Conservation (phyloP, 2,888 invertebrate species). For the Toxonevra muliebris region DNA sequence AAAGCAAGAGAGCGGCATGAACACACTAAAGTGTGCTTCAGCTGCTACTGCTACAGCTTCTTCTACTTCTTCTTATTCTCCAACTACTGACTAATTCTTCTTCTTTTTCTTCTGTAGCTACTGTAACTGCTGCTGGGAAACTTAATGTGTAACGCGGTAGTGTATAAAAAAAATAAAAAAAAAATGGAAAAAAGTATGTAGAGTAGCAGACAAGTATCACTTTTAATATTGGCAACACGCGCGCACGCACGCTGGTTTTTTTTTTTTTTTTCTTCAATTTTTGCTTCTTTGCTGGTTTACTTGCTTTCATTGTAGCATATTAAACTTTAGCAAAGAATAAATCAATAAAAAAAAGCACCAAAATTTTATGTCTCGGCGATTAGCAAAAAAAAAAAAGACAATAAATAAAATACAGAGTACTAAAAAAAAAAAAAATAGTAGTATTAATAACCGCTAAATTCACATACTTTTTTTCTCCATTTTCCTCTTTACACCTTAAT, state of each 20-base stretch:
- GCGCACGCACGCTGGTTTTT: constrained; percentile 22
- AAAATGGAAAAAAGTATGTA: not conserved
- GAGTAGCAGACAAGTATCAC: constrained; percentile 11
- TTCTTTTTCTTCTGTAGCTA: not conserved
- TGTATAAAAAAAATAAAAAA: not conserved
- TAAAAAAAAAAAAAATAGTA: not conserved
- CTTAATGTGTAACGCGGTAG: no score
- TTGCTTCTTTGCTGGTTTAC: not conserved
- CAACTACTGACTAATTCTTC: not conserved
- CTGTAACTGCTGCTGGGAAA: no score
- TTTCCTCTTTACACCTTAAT: not conserved
- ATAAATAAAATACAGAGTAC: not conserved
- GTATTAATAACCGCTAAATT: not conserved
- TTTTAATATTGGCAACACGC: constrained; percentile 31
- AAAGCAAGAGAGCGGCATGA: not conserved
- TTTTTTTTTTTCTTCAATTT: no score
- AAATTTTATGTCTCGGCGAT: not conserved
- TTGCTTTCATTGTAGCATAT: not conserved
- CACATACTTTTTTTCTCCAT: not conserved
- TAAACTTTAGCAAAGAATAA: not conserved
- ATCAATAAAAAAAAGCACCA: constrained; percentile 12
- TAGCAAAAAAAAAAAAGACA: constrained; percentile 13
- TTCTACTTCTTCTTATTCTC: not conserved
- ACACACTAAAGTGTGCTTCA: not conserved
- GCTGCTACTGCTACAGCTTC: not conserved